These are phyloP conservation scores for Caenorhabditis imperialis DNA, from an alignment of 2,888 invertebrate species.

Conservation along the genomic window DNA sequence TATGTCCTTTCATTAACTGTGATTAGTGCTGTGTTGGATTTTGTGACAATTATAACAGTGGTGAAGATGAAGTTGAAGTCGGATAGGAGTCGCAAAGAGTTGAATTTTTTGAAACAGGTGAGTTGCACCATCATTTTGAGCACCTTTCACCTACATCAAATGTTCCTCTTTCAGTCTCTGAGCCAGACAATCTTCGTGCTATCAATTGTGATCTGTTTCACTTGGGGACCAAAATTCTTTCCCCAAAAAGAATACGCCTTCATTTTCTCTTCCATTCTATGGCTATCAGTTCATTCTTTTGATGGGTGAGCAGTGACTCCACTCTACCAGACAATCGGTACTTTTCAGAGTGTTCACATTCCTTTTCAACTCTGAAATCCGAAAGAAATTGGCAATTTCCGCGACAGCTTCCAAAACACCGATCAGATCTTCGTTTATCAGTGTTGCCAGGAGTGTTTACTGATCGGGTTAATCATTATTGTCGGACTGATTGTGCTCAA, in stretches of 20 bases:
- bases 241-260: slow-evolving; percentile 21
- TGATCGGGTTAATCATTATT: no score
- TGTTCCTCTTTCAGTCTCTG: slow-evolving; percentile 20
- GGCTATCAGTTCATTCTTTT: slow-evolving; percentile 23
- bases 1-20: slow-evolving; percentile 21
- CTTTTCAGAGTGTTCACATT: slow-evolving; percentile 25
- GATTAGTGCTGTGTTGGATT: slow-evolving; percentile 16
- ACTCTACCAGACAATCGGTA: neutral
- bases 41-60: slow-evolving; percentile 17
- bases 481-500: no score
- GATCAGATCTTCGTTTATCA: slow-evolving; percentile 9
- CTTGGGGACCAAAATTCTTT: slow-evolving; percentile 25
- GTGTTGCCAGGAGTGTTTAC: slow-evolving; percentile 9
- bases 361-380: slow-evolving; percentile 20
- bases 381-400: slow-evolving; percentile 10
- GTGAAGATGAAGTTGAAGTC: slow-evolving; percentile 11
- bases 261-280: slow-evolving; percentile 33
- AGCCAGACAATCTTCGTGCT: slow-evolving; percentile 26
- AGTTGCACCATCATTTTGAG: neutral
- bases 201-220: slow-evolving; percentile 18
- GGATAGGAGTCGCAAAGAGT: slow-evolving; percentile 13
- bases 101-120: slow-evolving; percentile 32
- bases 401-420: neutral
- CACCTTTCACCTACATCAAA: neutral
- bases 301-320: slow-evolving; percentile 15